These are phyloP conservation scores for Heliothis subflexa DNA, from an alignment of 1,140 invertebrate species.

Conservation along the genomic window DNA sequence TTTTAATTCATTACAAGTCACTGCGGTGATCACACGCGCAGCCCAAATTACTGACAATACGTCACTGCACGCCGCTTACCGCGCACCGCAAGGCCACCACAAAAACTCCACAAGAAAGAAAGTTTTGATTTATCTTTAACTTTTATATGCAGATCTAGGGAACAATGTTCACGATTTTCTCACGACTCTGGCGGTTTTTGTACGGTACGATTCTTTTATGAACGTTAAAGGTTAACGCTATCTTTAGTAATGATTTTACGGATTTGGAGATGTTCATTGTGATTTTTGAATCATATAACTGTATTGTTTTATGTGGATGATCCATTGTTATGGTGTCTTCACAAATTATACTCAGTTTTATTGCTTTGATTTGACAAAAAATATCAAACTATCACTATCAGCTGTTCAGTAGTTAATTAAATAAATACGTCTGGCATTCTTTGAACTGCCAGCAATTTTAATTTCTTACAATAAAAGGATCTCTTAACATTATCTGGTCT, in stretches of 20 bases:
- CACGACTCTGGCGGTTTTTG: constrained; percentile 56
- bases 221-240: constrained; percentile 46
- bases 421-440: not conserved
- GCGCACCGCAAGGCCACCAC: constrained; percentile 1
- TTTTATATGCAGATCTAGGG: constrained; percentile 66
- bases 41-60: constrained; percentile 37
- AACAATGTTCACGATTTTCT: constrained; percentile 62
- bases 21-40: not conserved
- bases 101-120: constrained; percentile 67
- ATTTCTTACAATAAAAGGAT: not conserved
- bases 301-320: not conserved
- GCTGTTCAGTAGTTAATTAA: not conserved
- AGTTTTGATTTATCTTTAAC: constrained; percentile 57
- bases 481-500: not conserved
- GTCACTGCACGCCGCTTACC: not conserved
- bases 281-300: constrained; percentile 11
- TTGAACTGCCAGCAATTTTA: constrained; percentile 1
- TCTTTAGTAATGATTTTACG: constrained; percentile 39
- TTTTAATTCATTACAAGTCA: constrained; percentile 5
- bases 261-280: constrained; percentile 12
- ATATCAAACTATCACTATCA: not conserved
- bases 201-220: constrained; percentile 46
- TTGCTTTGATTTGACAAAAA: not conserved
- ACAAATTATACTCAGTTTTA: not conserved
- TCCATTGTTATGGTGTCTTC: not conserved